A percentile compares a stretch with the other conserved stretches of the same genome.
Conservation (phyloP, 2,113 vertebrate species). For the Chloropsis hardwickii region DNA sequence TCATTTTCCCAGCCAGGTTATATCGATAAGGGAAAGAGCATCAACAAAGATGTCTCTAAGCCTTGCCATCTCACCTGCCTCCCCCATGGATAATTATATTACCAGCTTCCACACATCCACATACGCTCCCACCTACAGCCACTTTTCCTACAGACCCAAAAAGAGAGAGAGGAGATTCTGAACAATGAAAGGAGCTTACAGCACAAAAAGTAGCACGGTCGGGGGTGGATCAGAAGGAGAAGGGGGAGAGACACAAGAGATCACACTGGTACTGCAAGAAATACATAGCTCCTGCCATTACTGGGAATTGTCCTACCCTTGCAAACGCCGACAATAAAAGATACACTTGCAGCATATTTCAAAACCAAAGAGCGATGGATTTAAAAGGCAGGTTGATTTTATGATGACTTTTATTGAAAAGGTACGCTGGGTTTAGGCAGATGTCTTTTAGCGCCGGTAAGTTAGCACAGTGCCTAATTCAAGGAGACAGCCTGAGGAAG, state of each 20-base stretch:
- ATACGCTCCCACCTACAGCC: background rate
- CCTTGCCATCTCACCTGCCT: slow-evolving; percentile 23
- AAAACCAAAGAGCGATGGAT: slow-evolving; percentile 77
- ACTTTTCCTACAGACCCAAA: background rate
- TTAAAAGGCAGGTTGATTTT: slow-evolving; percentile 84
- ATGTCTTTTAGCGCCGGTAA: slow-evolving; percentile 78
- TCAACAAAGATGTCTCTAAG: slow-evolving; percentile 9
- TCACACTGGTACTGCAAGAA: background rate
- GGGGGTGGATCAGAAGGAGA: background rate
- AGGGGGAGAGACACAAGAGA: background rate
- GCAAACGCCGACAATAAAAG: slow-evolving; percentile 70
- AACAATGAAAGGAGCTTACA: background rate
- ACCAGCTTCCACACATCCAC: background rate
- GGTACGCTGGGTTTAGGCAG: slow-evolving; percentile 77
- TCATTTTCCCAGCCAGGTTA: slow-evolving; percentile 53
- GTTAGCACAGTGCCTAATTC: slow-evolving; percentile 85
- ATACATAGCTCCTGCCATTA: slow-evolving; percentile 50
- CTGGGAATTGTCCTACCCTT: slow-evolving; percentile 59
- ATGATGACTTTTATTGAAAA: slow-evolving; percentile 82
- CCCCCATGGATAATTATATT: background rate
- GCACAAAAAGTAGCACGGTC: background rate
- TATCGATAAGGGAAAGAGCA: slow-evolving; percentile 6
- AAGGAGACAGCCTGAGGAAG: slow-evolving; percentile 84
- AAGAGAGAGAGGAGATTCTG: background rate
- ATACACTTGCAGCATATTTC: slow-evolving; percentile 75